Evolutionary conservation across 2,888 invertebrate species (phyloP), one percentile per base, ranked within the genome.

Genomic region (Tetrapedia diversipes): DNA sequence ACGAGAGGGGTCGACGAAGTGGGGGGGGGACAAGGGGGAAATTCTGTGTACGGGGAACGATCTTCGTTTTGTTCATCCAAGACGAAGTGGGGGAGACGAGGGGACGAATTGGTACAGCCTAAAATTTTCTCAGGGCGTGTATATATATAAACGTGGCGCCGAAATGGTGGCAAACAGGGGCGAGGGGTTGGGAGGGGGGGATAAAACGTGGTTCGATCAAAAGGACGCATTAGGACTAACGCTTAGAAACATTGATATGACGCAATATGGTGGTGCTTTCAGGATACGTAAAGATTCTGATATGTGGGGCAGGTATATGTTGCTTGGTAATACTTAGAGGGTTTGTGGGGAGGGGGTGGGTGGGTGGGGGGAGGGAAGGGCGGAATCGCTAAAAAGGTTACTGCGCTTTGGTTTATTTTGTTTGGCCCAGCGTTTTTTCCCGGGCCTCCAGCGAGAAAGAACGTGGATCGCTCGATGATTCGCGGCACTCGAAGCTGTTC

Each of bases 161-260:
- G 60, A 56, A 69, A 64, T 39, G 29, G 32, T 19, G 60, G 69
- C 59, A 51, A 57, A 72, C 47, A 22, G 27, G 32, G 43, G 10
- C 16, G 0, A n/a, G 10, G 27, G 47, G n/a, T 10, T 11, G 4
- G 4, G 14, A n/a, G 43, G 16, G 1, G 19, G 32, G 11, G 34
- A 45, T 16, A 19, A 60, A 60, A 65, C 49, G 51, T 60, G 61
- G 54, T n/a, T 66, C 32, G 43, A 43, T 65, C 41, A 63, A 37
- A 56, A 32, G 61, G 47, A 29, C 11, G 51, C 41, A 59, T 75
- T 69, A 70, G 69, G 79, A 39, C 54, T 79, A 72, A 80, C 78
- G 83, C 85, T 86, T 86, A 77, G 86, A 88, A 87, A 91, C 89
- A 91, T 89, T 91, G 91, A 91, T 91, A 91, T 91, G 91, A 89